Percentiles rank a stretch among this genome's conserved stretches.
phyloP scores from a whole-genome alignment of 2,888 invertebrate genomes.

The Cyclophora punctaria region DNA sequence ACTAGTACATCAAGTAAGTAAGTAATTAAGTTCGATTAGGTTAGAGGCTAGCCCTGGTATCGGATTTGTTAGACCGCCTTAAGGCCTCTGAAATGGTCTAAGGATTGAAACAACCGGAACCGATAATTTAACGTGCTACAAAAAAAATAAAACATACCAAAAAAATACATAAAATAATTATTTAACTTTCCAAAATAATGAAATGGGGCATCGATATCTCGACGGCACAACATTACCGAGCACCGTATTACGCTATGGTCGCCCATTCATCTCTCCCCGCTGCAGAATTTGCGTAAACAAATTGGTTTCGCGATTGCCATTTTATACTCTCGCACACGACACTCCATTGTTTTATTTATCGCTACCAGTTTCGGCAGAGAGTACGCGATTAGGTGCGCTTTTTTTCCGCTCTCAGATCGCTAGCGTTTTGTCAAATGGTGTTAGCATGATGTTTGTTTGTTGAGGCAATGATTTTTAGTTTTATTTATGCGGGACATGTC shows the following conservation, averaged over 20 bases:
- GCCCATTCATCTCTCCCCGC: conserved; percentile 72
- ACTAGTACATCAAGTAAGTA: too few species aligned
- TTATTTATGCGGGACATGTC: too few species aligned
- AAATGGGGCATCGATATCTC: conserved; percentile 21
- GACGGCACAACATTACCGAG: conserved; percentile 51
- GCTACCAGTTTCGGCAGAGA: conserved; percentile 68
- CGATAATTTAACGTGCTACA: too few species aligned
- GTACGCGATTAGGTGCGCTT: conserved; percentile 67
- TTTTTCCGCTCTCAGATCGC: conserved; percentile 68
- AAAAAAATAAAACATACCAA: too few species aligned
- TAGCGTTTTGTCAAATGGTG: conserved; percentile 59
- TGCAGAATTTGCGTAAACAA: conserved; percentile 76
- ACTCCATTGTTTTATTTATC: conserved; percentile 75
- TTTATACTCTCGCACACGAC: conserved; percentile 71
- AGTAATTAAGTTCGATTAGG: too few species aligned
- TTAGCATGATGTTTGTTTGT: too few species aligned
- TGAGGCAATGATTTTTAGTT: too few species aligned
- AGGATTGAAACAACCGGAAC: too few species aligned
- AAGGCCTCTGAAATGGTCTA: too few species aligned
- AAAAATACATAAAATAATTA: too few species aligned
- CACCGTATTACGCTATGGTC: conserved; percentile 70
- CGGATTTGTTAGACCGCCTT: too few species aligned
- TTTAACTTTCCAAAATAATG: background rate
- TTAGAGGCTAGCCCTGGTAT: too few species aligned
- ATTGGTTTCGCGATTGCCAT: conserved; percentile 76